Conservation (phyloP, 2,888 invertebrate species). For the Sarcophaga carnaria region DNA sequence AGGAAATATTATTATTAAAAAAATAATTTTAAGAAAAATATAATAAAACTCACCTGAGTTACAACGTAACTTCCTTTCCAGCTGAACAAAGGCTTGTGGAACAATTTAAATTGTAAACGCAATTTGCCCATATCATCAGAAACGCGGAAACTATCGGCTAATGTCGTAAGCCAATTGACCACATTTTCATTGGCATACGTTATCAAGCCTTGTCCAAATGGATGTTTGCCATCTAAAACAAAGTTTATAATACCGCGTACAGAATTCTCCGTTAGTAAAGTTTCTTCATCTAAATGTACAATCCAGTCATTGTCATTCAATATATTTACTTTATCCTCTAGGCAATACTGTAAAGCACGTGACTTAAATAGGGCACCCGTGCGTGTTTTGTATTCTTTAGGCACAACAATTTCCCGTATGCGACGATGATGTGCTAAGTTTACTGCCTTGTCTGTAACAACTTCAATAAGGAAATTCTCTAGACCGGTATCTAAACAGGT, state of each 20-base stretch:
- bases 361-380: conserved; percentile 97
- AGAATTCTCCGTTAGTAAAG: conserved; percentile 95
- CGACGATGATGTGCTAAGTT: conserved; percentile 90
- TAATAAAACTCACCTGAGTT: conserved; percentile 88
- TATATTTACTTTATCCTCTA: conserved; percentile 94
- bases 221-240: conserved; percentile 95
- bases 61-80: conserved; percentile 99
- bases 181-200: conserved; percentile 98
- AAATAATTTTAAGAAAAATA: not conserved
- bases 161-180: conserved; percentile 97
- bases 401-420: conserved; percentile 94
- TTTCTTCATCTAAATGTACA: conserved; percentile 98
- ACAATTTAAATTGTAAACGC: conserved; percentile 94
- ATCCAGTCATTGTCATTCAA: conserved; percentile 96
- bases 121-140: conserved; percentile 99
- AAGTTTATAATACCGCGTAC: conserved; percentile 96
- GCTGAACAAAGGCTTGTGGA: conserved; percentile 97
- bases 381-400: conserved; percentile 92
- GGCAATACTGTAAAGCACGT: conserved; percentile 96
- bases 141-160: conserved; percentile 97
- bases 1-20: not conserved
- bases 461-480: conserved; percentile 97
- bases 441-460: conserved; percentile 95
- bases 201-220: conserved; percentile 97
- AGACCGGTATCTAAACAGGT: conserved; percentile 94